A percentile compares a stretch with the other conserved stretches of the same genome.
Conservation (phyloP, 2,797 vertebrate genomes). For the Botia almorhae region DNA sequence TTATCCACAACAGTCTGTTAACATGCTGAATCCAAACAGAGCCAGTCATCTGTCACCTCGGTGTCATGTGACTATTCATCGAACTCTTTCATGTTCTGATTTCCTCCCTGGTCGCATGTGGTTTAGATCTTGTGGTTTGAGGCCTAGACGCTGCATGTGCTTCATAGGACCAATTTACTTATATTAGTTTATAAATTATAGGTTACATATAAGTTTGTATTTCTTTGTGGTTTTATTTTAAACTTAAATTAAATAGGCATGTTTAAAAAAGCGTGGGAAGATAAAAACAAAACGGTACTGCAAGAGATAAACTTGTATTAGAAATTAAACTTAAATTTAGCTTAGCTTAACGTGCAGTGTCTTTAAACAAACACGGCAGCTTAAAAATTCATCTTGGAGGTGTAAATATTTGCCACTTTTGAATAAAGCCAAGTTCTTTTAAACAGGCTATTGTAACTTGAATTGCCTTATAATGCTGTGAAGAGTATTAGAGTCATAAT, state of each 20-base stretch:
- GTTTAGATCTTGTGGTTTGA: conserved; percentile 13
- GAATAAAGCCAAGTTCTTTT: too few species aligned
- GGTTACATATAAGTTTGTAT: background rate
- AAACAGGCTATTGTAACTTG: too few species aligned
- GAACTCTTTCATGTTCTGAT: conserved; percentile 19
- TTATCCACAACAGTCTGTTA: conserved; percentile 28
- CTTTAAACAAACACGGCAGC: too few species aligned
- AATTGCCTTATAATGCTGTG: too few species aligned
- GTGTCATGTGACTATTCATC: conserved; percentile 25
- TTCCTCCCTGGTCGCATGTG: conserved; percentile 36
- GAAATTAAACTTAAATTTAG: too few species aligned
- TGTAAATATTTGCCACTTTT: too few species aligned
- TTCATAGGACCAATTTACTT: background rate
- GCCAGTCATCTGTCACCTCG: background rate
- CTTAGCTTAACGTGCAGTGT: too few species aligned
- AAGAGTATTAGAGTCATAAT: too few species aligned
- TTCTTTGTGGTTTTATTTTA: background rate
- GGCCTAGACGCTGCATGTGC: background rate
- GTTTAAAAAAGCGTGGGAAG: background rate
- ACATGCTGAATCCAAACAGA: conserved; percentile 34
- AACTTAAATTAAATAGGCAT: background rate
- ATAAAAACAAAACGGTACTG: background rate
- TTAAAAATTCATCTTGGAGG: too few species aligned
- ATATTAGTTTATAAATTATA: conserved; percentile 3
- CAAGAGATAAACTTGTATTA: too few species aligned